Evolutionary conservation across 2,797 vertebrate genomes (phyloP).

Genomic region (Gambelia wislizenii): DNA sequence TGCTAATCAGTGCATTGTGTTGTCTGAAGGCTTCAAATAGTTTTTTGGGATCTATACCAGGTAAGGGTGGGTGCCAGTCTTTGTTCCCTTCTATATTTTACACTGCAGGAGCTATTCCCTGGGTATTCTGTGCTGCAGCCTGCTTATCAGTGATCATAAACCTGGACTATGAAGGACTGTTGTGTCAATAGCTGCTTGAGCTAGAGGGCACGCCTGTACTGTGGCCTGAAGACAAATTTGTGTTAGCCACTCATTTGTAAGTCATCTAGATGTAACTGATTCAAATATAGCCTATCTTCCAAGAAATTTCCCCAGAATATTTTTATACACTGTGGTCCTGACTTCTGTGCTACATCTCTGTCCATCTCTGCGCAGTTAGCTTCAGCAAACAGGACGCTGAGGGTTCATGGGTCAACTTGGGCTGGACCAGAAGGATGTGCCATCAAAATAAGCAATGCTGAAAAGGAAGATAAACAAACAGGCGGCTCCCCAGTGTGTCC

Average conservation of each 20-base stretch:
- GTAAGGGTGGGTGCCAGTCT: neutral
- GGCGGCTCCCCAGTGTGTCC: constrained; percentile 59
- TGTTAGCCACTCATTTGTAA: neutral
- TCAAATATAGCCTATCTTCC: constrained; percentile 61
- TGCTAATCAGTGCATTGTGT: neutral
- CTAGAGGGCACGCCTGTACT: neutral
- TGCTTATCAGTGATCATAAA: neutral
- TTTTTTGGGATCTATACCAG: neutral
- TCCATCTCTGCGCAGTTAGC: constrained; percentile 42
- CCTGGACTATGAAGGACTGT: neutral
- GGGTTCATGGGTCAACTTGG: constrained; percentile 77
- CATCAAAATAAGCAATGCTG: constrained; percentile 82
- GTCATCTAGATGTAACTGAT: constrained; percentile 36
- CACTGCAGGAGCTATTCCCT: neutral
- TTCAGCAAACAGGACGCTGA: constrained; percentile 81
- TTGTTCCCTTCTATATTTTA: neutral
- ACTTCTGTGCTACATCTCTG: constrained; percentile 54
- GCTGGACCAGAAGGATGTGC: constrained; percentile 80
- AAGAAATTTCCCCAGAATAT: constrained; percentile 69
- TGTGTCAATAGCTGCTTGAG: neutral
- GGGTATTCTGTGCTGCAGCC: neutral
- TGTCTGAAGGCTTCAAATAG: neutral
- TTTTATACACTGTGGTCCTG: constrained; percentile 62
- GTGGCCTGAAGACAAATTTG: neutral
- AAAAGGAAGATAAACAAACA: constrained; percentile 84